Base-by-base conservation (phyloP, 2,113 vertebrate genomes). In the Xiphophorus maculatus region DNA sequence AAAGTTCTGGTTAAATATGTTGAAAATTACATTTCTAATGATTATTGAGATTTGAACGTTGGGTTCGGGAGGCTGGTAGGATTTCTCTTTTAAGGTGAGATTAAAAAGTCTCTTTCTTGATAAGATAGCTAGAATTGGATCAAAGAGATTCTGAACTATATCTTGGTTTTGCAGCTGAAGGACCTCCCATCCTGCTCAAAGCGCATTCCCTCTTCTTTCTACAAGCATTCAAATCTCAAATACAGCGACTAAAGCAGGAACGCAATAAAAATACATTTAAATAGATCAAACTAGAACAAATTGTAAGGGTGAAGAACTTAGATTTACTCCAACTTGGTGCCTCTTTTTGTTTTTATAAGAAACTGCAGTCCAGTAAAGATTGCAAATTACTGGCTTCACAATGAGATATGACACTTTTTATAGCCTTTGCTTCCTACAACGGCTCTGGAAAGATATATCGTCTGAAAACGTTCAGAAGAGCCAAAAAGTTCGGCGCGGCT, bases 261-360 rank as follows among this genome's bases (percentile, higher is more conserved):
- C 3, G 25, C 3, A 58, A 25, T 6, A 37, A 14, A 5, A 6
- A 66, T 14, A 28, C 42, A 42, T 27, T 3, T 66, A 27, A 66
- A 37, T 12, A 25, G 35, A 42, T 27, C n/a, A 66, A 11, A 66
- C 28, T 29, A 27, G 51, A 40, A 73, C 51, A 33, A 17, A 14
- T 69, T 67, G 30, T 13, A 69, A 76, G 27, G 54, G 22, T 69
- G 51, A 71, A 0, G 8, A 62, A 70, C 72, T 75, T 27, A 44
- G 17, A 22, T 17, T 65, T 22, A 25, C 29, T 30, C 11, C n/a
- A 61, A 60, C 69, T 71, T 69, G 63, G 48, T 51, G 33, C 66
- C 58, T 77, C 44, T n/a, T 74, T 71, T 42, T 68, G 27, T 81
- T 70, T 71, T 40, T 71, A 72, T 58, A 67, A 79, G 25, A 62